phyloP scores from a whole-genome alignment of 2,888 invertebrate genomes.

The Lasioglossum pauxillum region DNA sequence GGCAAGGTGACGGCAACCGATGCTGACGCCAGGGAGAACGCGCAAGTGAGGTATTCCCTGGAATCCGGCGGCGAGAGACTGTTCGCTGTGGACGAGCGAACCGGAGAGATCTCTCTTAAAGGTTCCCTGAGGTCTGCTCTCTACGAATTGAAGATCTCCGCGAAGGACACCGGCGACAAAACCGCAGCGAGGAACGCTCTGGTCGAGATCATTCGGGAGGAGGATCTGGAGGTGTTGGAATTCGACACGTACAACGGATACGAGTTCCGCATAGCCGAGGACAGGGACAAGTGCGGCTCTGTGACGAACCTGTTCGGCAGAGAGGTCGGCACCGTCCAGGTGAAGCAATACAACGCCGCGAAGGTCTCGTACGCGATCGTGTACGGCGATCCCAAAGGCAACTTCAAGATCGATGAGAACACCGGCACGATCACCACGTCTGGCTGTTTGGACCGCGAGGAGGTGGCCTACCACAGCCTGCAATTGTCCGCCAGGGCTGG shows the following conservation, averaged over 20 bases:
- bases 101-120: slow-evolving; percentile 90
- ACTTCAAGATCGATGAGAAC: slow-evolving; percentile 92
- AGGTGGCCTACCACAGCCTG: slow-evolving; percentile 90
- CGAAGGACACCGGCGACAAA: slow-evolving; percentile 92
- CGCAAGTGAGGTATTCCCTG: slow-evolving; percentile 91
- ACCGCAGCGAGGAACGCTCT: slow-evolving; percentile 90
- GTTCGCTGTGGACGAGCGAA: slow-evolving; percentile 92
- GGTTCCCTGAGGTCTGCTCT: slow-evolving; percentile 88
- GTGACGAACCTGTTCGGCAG: slow-evolving; percentile 85
- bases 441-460: slow-evolving; percentile 93
- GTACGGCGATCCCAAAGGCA: slow-evolving; percentile 91
- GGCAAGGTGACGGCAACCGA: slow-evolving; percentile 93
- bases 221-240: slow-evolving; percentile 89
- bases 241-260: slow-evolving; percentile 92
- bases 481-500: slow-evolving; percentile 92
- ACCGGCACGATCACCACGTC: slow-evolving; percentile 92
- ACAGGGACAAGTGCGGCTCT: slow-evolving; percentile 88
- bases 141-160: slow-evolving; percentile 91
- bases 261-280: slow-evolving; percentile 93
- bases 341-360: slow-evolving; percentile 81
- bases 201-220: slow-evolving; percentile 92
- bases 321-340: slow-evolving; percentile 91
- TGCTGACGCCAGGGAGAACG: slow-evolving; percentile 95
- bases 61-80: slow-evolving; percentile 92
- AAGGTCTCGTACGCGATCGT: slow-evolving; percentile 90